Percentiles rank a stretch among this genome's conserved stretches.
Evolutionary conservation across 2,113 vertebrate genomes (phyloP).

Genomic region (Bostrychus sinensis): DNA sequence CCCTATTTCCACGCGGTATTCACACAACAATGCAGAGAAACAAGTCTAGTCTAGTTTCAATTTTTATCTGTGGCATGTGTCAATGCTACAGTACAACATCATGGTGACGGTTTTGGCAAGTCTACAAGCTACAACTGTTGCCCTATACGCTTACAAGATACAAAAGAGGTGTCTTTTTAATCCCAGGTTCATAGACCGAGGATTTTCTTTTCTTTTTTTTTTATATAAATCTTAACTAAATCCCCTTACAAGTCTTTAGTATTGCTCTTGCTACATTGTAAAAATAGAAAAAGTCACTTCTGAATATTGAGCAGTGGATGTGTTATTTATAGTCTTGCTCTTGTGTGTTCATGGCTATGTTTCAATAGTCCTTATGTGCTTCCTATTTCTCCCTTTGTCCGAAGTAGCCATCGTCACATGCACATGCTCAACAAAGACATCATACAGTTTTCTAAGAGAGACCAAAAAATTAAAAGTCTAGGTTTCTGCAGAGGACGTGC

Average conservation of each 20-base stretch:
- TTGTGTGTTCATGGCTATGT: conserved; percentile 66
- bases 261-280: conserved; percentile 81
- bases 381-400: conserved; percentile 3
- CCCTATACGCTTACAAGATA: conserved; percentile 46
- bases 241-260: conserved; percentile 65
- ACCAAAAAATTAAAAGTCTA: conserved; percentile 46
- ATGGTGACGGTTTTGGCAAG: conserved; percentile 60
- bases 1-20: conserved; percentile 60
- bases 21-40: conserved; percentile 66
- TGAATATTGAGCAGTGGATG: conserved; percentile 64
- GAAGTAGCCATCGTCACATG: conserved; percentile 26
- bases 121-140: conserved; percentile 69
- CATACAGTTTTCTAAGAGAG: conserved; percentile 44
- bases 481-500: conserved; percentile 50
- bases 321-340: conserved; percentile 61
- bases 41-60: conserved; percentile 63
- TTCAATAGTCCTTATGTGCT: conserved; percentile 66
- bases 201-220: conserved; percentile 19
- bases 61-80: conserved; percentile 58
- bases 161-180: conserved; percentile 53
- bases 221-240: conserved; percentile 61
- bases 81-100: conserved; percentile 67
- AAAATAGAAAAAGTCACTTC: conserved; percentile 75
- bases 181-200: background rate
- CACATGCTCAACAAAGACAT: conserved; percentile 74